Percentiles rank a stretch among this genome's conserved stretches.
These are phyloP conservation scores for Latheticus oryzae DNA, from an alignment of 2,888 invertebrate genomes.

Conservation along the genomic window DNA sequence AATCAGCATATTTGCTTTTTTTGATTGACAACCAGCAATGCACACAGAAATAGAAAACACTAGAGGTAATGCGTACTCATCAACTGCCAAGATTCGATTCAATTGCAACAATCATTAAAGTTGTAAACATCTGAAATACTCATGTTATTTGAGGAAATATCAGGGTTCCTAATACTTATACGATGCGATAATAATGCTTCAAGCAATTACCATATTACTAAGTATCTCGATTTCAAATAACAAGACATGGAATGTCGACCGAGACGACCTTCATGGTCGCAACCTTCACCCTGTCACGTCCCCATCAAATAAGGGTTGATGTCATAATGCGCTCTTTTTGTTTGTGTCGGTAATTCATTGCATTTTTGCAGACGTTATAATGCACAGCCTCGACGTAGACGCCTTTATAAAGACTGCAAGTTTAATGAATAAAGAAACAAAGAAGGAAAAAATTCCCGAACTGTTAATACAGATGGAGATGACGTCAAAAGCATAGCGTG, in stretches of 20 bases:
- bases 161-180: constrained; percentile 3
- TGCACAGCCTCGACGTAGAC: constrained; percentile 21
- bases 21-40: no score
- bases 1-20: no score
- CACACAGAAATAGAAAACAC: no score
- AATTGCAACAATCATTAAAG: constrained; percentile 6
- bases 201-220: background rate
- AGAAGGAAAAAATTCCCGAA: constrained; percentile 12
- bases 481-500: constrained; percentile 24
- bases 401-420: no score
- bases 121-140: constrained; percentile 19
- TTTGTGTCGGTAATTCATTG: constrained; percentile 26
- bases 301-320: constrained; percentile 37
- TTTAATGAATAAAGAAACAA: constrained; percentile 4
- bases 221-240: constrained; percentile 5
- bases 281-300: constrained; percentile 29
- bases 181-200: background rate
- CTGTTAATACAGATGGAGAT: constrained; percentile 25
- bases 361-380: constrained; percentile 35
- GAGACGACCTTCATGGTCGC: constrained; percentile 22
- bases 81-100: constrained; percentile 9
- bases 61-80: no score
- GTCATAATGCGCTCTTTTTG: constrained; percentile 33
- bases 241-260: constrained; percentile 22
- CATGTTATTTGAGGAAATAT: constrained; percentile 16